Evolutionary conservation across 2,797 vertebrate genomes (phyloP).

Genomic region (Malurus leucopterus): DNA sequence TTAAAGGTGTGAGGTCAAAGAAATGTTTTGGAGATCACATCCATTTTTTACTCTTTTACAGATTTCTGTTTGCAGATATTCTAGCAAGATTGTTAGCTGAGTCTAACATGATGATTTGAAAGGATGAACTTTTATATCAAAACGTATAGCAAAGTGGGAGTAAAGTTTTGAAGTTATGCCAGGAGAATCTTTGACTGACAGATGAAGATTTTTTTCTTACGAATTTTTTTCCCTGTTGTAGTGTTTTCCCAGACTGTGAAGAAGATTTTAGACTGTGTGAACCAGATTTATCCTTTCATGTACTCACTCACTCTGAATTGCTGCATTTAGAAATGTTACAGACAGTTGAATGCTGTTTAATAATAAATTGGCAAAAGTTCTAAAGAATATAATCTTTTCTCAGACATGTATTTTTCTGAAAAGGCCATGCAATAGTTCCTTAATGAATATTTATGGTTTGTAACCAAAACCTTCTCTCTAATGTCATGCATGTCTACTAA

Average conservation of each 20-base stretch:
- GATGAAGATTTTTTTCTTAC: background rate
- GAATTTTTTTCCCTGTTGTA: background rate
- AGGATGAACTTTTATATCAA: constrained; percentile 43
- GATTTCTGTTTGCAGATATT: constrained; percentile 32
- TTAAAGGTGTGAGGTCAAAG: background rate
- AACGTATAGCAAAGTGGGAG: constrained; percentile 39
- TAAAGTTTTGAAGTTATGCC: constrained; percentile 44
- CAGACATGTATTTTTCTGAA: background rate
- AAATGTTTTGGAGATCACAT: background rate
- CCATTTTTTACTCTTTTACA: background rate
- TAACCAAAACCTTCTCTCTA: background rate
- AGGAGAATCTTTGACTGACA: constrained; percentile 44
- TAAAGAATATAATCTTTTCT: background rate
- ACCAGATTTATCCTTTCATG: constrained; percentile 39
- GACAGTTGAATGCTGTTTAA: constrained; percentile 18
- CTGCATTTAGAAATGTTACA: constrained; percentile 26
- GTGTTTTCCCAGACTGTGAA: constrained; percentile 43
- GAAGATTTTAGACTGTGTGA: constrained; percentile 35
- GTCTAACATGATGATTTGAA: constrained; percentile 48
- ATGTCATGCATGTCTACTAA: background rate
- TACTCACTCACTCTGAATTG: constrained; percentile 6
- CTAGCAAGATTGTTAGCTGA: constrained; percentile 23
- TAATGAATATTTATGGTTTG: constrained; percentile 26
- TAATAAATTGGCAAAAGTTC: constrained; percentile 7
- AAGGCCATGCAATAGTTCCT: background rate